Percentiles rank a stretch among this genome's conserved stretches.
phyloP scores from a whole-genome alignment of 1,140 invertebrate genomes.

The Achroia grisella region DNA sequence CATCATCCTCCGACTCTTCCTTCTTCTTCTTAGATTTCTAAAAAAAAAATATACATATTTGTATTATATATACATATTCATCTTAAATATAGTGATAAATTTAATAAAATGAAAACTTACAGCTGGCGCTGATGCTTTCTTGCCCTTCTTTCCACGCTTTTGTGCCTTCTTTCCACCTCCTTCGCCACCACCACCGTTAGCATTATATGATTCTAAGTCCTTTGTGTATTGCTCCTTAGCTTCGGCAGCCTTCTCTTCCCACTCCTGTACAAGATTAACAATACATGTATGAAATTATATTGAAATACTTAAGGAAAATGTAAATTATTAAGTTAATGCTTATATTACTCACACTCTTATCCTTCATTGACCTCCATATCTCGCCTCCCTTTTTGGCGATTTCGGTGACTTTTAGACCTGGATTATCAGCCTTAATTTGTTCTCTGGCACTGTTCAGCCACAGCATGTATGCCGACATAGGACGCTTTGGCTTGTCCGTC shows the following conservation, averaged over 20 bases:
- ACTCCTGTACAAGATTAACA: slow-evolving; percentile 77
- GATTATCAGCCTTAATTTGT: slow-evolving; percentile 85
- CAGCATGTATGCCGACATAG: slow-evolving; percentile 89
- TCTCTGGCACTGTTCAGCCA: slow-evolving; percentile 91
- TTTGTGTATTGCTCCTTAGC: slow-evolving; percentile 90
- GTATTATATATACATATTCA: neutral
- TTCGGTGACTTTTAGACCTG: slow-evolving; percentile 87
- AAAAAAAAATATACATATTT: slow-evolving; percentile 17
- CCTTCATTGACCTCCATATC: slow-evolving; percentile 86
- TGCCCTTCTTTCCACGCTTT: slow-evolving; percentile 72
- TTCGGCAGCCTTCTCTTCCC: slow-evolving; percentile 89
- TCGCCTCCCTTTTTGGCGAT: slow-evolving; percentile 91
- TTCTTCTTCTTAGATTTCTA: slow-evolving; percentile 74
- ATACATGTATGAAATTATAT: no score
- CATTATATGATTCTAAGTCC: slow-evolving; percentile 92
- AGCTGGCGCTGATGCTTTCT: slow-evolving; percentile 66
- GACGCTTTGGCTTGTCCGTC: slow-evolving; percentile 89
- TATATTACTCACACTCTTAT: slow-evolving; percentile 81
- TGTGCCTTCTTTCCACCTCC: slow-evolving; percentile 69
- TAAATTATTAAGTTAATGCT: neutral
- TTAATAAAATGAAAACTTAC: slow-evolving; percentile 17
- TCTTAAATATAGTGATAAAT: no score
- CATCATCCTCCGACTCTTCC: slow-evolving; percentile 71
- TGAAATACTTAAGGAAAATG: no score
- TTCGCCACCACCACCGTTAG: slow-evolving; percentile 76